Evolutionary conservation across 2,888 invertebrate species (phyloP), one percentile per base, ranked within the genome.

Genomic region (Geotrupes spiniger): DNA sequence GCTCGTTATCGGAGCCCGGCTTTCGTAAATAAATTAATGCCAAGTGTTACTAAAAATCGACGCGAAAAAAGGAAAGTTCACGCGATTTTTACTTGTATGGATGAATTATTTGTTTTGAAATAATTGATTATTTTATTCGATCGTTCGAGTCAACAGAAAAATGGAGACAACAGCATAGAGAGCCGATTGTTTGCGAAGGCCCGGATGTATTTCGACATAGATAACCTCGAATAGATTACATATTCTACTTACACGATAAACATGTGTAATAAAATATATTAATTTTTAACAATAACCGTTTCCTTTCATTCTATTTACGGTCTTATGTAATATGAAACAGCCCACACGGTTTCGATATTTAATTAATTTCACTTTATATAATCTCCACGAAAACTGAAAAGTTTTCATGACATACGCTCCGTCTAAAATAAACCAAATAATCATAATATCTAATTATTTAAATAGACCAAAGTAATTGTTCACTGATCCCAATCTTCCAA

Each of bases 121-220:
- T 33, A 33, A 33, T 12, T 33, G 10, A 15, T 14, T 14, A 12
- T 12, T 15, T 15, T 12, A 12, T 5, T 5, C 33, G 14, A 8
- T 14, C 33, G 8, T 6, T 33, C 9, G 14, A 12, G 9, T 33
- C 33, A 14, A 33, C 15, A 33, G 31, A 57, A 57, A 57, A 57
- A 57, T 55, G 53, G 31, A 52, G 55, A 57, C 50, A 50, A 53
- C 55, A 33, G 12, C 14, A 54, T 53, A 58, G 56, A 56, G 56
- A 52, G 47, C 41, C 49, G 58, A 58, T 58, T 58, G 58, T 58
- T 58, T 54, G 56, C 53, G 48, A 53, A 58, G 56, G 58, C 58
- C 58, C 58, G 58, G 58, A 58, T 58, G 56, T 58, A 56, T 56
- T 56, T 58, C 56, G 49, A 58, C 54, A 58, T 56, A 56, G 58